A percentile compares a stretch with the other conserved stretches of the same genome.
Evolutionary conservation across 2,113 vertebrate genomes (phyloP).

Genomic region (Scalopus aquaticus): DNA sequence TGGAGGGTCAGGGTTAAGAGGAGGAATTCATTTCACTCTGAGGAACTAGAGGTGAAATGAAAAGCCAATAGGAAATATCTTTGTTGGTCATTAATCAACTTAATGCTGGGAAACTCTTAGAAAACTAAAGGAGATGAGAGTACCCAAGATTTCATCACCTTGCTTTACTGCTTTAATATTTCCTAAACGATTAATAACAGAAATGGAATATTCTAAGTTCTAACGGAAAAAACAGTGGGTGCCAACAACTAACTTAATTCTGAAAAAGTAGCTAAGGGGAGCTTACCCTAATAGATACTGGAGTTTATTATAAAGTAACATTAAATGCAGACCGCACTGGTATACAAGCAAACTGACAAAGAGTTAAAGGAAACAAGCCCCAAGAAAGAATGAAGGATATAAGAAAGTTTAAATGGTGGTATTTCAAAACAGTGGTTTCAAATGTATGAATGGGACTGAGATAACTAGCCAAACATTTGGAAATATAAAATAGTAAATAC

Average conservation of each 20-base stretch:
- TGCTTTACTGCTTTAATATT: neutral
- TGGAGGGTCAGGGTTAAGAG: neutral
- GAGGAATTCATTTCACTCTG: neutral
- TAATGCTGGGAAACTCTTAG: neutral
- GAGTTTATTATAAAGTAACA: neutral
- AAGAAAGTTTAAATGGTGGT: neutral
- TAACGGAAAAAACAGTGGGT: neutral
- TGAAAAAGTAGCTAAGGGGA: neutral
- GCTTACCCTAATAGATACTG: neutral
- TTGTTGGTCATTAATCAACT: neutral
- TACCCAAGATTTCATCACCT: neutral
- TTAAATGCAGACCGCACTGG: neutral
- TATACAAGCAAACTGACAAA: neutral
- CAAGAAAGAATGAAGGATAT: neutral
- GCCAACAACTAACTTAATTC: neutral
- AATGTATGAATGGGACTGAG: neutral
- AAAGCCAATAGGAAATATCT: neutral
- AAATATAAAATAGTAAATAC: neutral
- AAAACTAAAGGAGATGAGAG: neutral
- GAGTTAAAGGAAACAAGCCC: neutral
- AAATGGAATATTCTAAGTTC: neutral
- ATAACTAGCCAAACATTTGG: neutral
- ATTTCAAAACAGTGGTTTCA: neutral
- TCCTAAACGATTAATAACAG: neutral
- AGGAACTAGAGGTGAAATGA: neutral